Evolutionary conservation across 1,140 invertebrate genomes (phyloP).

Genomic region (Trigoniulus corallinus): DNA sequence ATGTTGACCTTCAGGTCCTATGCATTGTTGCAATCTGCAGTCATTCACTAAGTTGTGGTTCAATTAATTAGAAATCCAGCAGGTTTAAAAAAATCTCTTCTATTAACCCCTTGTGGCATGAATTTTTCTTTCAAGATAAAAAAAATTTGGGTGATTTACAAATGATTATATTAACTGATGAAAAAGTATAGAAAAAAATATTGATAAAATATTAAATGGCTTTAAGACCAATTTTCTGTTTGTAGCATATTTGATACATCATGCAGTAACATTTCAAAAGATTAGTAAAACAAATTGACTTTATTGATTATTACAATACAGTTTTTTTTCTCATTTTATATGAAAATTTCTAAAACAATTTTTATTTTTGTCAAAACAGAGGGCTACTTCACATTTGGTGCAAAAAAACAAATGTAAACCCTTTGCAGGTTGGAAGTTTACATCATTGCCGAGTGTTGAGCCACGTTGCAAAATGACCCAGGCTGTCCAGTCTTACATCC

Average conservation of each 20-base stretch:
- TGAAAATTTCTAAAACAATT: constrained; percentile 4
- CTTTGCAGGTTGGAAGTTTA: neutral
- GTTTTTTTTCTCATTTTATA: too few relatives aligned
- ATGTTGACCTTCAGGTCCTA: too few relatives aligned
- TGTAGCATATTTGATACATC: constrained; percentile 2
- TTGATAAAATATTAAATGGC: neutral
- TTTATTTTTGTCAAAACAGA: constrained; percentile 5
- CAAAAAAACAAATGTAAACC: neutral
- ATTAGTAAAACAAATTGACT: neutral
- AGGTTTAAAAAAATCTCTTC: too few relatives aligned
- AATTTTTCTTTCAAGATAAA: neutral
- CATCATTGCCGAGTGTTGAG: neutral
- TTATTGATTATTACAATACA: neutral
- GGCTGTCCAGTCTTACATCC: neutral
- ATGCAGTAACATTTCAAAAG: neutral
- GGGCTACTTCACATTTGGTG: constrained; percentile 1
- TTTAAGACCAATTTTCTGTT: neutral
- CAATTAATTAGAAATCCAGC: too few relatives aligned
- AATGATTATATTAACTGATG: neutral
- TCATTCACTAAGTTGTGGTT: too few relatives aligned
- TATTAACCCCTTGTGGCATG: constrained; percentile 3
- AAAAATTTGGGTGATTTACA: neutral
- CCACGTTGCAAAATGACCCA: constrained; percentile 1
- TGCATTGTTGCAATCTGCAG: too few relatives aligned
- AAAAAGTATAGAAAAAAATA: neutral